Base-by-base conservation (phyloP, 2,888 invertebrate species). In the Aricia artaxerxes region DNA sequence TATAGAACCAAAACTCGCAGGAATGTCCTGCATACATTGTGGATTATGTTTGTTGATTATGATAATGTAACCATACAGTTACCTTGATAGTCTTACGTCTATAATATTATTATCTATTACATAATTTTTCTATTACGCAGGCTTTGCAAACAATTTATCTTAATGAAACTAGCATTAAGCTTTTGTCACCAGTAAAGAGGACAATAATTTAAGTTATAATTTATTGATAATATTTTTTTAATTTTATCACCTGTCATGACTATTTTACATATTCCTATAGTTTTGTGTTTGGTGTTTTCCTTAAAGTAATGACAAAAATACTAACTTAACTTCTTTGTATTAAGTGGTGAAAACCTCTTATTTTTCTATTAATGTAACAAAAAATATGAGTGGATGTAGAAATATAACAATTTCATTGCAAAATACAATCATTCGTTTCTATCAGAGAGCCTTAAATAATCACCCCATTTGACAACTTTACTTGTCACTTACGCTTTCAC, bases 1-100 rank as follows among this genome's bases (percentile, higher is more conserved):
- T 87, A 88, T 87, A 88, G 88, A 86, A 82, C 82, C 84, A 86
- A 87, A 88, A 88, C 87, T 83, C 83, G 82, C 84, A 82, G 82
- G 82, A 83, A 86, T 88, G 87, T 84, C 86, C 87, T 81, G 82
- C 83, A 87, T 85, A 44, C 79, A 80, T 78, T 79, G 80, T 80
- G 79, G 78, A 80, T 78, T 78, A 76, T 53, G 76, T 57, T 44
- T 24, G 35, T 76, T 76, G 57, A 24, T 75, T 49, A 24, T 35
- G 13, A 53, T 57, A 76, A 11, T 57, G 44, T 75, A 31, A 44
- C 75, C 24, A 31, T 44, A 49, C 49, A 75, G 49, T 57, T 31
- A 76, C 53, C 76, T 53, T 53, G 76, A 38, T 76, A 13, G 76
- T 76, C 53, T 76, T 53, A 53, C 44, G 31, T 31, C 76, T 57